phyloP scores from a whole-genome alignment of 2,797 vertebrate genomes.

The Syngnathus rostellatus region DNA sequence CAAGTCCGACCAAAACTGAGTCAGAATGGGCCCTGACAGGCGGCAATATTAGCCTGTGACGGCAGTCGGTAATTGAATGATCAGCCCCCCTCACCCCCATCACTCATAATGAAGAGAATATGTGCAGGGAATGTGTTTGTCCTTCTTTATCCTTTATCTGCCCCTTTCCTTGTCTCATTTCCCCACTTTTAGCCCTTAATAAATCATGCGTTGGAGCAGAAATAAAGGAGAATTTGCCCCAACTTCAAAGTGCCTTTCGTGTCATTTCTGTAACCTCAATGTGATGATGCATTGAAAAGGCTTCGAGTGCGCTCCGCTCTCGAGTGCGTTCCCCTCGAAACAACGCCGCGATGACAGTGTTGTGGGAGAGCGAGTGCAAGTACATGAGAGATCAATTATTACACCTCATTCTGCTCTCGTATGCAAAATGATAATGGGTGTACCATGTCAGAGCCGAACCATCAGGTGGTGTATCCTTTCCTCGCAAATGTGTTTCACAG shows the following conservation, averaged over 20 bases:
- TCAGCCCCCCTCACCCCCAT: constrained; percentile 53
- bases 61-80: constrained; percentile 80
- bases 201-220: constrained; percentile 65
- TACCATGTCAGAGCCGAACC: constrained; percentile 62
- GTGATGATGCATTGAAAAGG: constrained; percentile 63
- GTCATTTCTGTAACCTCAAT: constrained; percentile 70
- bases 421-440: constrained; percentile 72
- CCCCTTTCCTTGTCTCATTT: constrained; percentile 37
- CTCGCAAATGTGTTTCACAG: constrained; percentile 69
- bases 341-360: constrained; percentile 54
- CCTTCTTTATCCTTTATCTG: constrained; percentile 59
- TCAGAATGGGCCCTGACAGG: constrained; percentile 78
- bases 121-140: constrained; percentile 79
- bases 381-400: constrained; percentile 76
- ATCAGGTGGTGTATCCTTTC: constrained; percentile 62
- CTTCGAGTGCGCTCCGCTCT: constrained; percentile 38
- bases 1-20: constrained; percentile 72
- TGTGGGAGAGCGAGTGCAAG: constrained; percentile 58
- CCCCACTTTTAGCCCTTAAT: constrained; percentile 52
- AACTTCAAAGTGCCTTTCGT: constrained; percentile 70
- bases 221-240: constrained; percentile 66
- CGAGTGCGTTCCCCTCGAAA: constrained; percentile 55
- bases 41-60: constrained; percentile 78
- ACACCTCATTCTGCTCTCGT: constrained; percentile 69
- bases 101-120: constrained; percentile 78